Base-by-base conservation (phyloP, 2,888 invertebrate genomes). In the Arrhopalites spinosus region DNA sequence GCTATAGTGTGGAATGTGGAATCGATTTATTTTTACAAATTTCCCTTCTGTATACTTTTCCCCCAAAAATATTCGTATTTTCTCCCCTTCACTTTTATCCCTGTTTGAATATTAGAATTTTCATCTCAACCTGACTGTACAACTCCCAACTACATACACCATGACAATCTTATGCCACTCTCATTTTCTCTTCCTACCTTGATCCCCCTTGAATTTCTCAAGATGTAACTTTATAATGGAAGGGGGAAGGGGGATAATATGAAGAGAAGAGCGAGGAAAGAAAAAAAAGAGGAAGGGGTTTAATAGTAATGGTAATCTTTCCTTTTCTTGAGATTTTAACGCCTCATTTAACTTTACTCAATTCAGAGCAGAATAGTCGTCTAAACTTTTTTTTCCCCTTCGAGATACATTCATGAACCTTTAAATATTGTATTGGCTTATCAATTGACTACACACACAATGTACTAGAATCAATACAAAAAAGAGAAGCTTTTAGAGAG, bases 261-360 rank as follows among this genome's bases (percentile, higher is more conserved):
- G 23, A 27, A 27, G 23, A 23, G 11, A 3, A 23, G 25, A 1
- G 1, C 17, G 13, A 20, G 59, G 23, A 7, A 11, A 23, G 27
- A 25, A 15, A 15, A 27, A 15, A 59, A 23, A 23, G 8, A 53
- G n/a, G 13, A 8, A 53, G n/a, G 53, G 53, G 5, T 59, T 25
- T 71, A 59, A 43, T 17, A 11, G 36, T 67, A 67, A 67, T 56
- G 71, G 67, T 71, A 75, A 72, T 76, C 72, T 74, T 63, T 69
- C 64, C 64, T 36, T 64, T 43, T 72, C 71, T 64, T 73, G 50
- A 70, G 66, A 74, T 74, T 77, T 77, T 77, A 77, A 73, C 77
- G 77, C 74, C 69, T 70, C 77, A 77, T 77, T 77, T 67, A 77
- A 74, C 74, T 74, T 73, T 15, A 45, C 77, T 73, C 59, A 61